phyloP scores from a whole-genome alignment of 2,113 vertebrate species.

The Odocoileus hemionus region DNA sequence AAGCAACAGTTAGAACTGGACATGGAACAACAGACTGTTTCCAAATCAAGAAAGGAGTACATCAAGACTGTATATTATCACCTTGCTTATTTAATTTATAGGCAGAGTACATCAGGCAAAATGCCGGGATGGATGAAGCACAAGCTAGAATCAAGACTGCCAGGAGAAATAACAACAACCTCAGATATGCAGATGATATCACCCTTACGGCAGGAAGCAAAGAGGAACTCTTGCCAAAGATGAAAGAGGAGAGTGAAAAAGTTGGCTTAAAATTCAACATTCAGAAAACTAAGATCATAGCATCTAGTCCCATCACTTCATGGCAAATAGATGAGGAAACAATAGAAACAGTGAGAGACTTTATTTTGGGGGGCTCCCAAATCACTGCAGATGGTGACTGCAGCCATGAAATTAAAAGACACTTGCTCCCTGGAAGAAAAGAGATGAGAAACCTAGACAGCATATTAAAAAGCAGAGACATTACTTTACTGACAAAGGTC shows the following conservation, averaged over 20 bases:
- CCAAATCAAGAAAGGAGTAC: neutral
- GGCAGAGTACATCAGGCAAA: neutral
- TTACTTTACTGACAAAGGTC: neutral
- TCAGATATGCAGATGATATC: neutral
- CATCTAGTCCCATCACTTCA: neutral
- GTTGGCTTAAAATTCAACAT: neutral
- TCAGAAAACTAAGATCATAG: neutral
- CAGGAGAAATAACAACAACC: neutral
- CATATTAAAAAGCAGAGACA: neutral
- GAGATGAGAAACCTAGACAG: neutral
- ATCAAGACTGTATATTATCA: neutral
- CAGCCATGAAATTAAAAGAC: neutral
- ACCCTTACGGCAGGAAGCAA: neutral
- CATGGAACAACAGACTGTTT: neutral
- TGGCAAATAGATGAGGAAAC: neutral
- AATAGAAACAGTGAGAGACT: neutral
- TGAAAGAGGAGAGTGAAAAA: neutral
- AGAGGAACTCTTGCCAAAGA: neutral
- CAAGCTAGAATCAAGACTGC: neutral
- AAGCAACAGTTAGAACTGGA: neutral
- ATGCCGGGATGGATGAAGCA: neutral
- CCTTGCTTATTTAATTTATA: neutral
- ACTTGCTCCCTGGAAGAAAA: neutral
- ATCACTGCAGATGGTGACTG: neutral
- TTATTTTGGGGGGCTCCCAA: neutral